Evolutionary conservation across 2,113 vertebrate species (phyloP).

Genomic region (Cettia cetti): DNA sequence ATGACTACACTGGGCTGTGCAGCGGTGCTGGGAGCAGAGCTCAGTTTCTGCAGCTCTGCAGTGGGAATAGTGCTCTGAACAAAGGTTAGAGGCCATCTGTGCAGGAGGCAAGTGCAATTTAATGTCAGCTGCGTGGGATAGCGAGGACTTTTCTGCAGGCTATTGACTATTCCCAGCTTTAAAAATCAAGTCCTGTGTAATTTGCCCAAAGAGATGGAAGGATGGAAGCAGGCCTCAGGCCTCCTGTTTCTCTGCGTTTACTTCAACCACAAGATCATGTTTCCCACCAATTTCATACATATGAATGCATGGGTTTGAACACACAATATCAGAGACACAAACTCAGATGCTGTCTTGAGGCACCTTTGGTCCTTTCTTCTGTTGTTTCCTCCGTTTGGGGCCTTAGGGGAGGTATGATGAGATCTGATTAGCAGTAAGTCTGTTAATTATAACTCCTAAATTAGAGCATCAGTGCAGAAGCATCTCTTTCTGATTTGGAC

Average conservation of each 20-base stretch:
- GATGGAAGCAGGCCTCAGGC: neutral
- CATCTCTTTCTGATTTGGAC: conserved; percentile 70
- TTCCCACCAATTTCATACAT: neutral
- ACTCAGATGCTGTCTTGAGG: neutral
- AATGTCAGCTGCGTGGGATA: accelerated
- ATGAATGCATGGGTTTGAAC: neutral
- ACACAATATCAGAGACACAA: neutral
- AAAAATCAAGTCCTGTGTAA: neutral
- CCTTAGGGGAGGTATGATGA: conserved; percentile 59
- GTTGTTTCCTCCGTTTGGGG: conserved; percentile 55
- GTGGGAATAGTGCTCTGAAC: neutral
- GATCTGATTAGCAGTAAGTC: conserved; percentile 71
- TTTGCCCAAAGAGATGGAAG: neutral
- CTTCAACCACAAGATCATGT: neutral
- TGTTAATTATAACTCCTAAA: conserved; percentile 73
- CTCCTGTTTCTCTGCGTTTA: neutral
- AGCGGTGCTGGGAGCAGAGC: neutral
- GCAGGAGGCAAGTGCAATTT: neutral
- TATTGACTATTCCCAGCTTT: neutral
- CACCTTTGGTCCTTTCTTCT: conserved; percentile 31
- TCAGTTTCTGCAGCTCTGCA: neutral
- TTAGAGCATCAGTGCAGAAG: conserved; percentile 64
- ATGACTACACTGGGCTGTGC: accelerated
- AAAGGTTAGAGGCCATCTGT: neutral
- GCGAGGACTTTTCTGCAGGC: neutral